Base-by-base conservation (phyloP, 2,113 vertebrate genomes). In the Cyphomyrus discorhynchus region DNA sequence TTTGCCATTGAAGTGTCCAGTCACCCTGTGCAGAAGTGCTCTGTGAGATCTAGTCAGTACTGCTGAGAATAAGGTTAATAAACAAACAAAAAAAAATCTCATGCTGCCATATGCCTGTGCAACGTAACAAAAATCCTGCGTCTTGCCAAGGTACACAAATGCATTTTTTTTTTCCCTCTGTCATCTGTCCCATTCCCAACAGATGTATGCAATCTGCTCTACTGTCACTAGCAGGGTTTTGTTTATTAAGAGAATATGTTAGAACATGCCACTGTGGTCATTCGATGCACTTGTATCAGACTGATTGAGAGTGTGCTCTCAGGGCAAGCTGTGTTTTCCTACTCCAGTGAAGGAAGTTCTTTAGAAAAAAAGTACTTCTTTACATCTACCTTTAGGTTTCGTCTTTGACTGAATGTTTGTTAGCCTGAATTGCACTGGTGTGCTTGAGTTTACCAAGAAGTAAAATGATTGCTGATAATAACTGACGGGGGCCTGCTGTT, bases 181-280 rank as follows among this genome's bases (percentile, higher is more conserved):
- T 99, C 98, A 98, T 97, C 97, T 98, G 97, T 95, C 96, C 95
- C 94, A 91, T 96, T 97, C 97, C 96, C 97, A 98, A 96, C 97
- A 97, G 96, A 97, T 97, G 97, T 95, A 96, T 95, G 95, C 96
- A 96, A 96, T 95, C 96, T 97, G 96, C 94, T 96, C 96, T 95
- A 93, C 96, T 97, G 96, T 97, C 96, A 96, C 93, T 95, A 94
- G 96, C 95, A 96, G 95, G 94, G 93, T 95, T 96, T 66, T 93
- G 93, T 96, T 97, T 96, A 93, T 95, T 95, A 96, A 95, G 95
- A 96, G 95, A 97, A 96, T 96, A 95, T 96, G 94, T 96, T 94
- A 96, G 95, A 96, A 96, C 93, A 95, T 96, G 95, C 95, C 95
- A 95, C 94, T 95, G 91, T 94, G 94, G 94, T 95, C 93, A 94